Conservation (phyloP, 2,888 invertebrate genomes). For the Diplolepis rosae region DNA sequence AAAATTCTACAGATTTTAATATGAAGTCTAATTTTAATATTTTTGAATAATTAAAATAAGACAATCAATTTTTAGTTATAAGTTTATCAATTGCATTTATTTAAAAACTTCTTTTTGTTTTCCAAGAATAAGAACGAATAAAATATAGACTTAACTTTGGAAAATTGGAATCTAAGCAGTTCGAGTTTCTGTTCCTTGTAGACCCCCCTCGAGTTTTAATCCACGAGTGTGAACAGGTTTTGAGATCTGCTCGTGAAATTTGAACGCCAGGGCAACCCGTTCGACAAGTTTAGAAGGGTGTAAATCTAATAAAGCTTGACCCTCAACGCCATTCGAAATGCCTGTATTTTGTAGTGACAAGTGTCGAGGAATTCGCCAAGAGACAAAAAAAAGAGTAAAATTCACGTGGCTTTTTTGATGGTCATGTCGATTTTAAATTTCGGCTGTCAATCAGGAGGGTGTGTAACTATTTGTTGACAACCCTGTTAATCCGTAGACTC, state of each 20-base stretch:
- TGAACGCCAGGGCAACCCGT: slow-evolving; percentile 37
- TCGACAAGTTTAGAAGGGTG: slow-evolving; percentile 48
- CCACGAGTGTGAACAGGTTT: slow-evolving; percentile 11
- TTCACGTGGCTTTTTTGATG: neutral
- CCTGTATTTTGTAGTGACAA: slow-evolving; percentile 7
- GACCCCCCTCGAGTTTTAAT: slow-evolving; percentile 14
- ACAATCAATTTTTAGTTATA: too few relatives aligned
- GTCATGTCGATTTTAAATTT: neutral
- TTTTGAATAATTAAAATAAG: too few relatives aligned
- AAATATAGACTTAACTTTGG: neutral
- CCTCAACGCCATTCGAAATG: slow-evolving; percentile 18
- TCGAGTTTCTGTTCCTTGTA: neutral
- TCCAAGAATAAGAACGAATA: neutral
- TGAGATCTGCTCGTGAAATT: neutral
- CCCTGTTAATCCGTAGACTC: neutral
- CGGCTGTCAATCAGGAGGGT: neutral
- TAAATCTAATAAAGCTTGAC: slow-evolving; percentile 55
- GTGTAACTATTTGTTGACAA: slow-evolving; percentile 1
- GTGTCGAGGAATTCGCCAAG: neutral
- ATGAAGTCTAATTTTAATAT: too few relatives aligned
- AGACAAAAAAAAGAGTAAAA: neutral
- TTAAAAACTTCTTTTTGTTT: too few relatives aligned
- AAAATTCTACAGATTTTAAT: too few relatives aligned
- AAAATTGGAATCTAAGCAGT: neutral
- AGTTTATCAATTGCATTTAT: too few relatives aligned